These are phyloP conservation scores for Drosophila lacteicornis DNA, from an alignment of 1,140 invertebrate species.

Conservation along the genomic window DNA sequence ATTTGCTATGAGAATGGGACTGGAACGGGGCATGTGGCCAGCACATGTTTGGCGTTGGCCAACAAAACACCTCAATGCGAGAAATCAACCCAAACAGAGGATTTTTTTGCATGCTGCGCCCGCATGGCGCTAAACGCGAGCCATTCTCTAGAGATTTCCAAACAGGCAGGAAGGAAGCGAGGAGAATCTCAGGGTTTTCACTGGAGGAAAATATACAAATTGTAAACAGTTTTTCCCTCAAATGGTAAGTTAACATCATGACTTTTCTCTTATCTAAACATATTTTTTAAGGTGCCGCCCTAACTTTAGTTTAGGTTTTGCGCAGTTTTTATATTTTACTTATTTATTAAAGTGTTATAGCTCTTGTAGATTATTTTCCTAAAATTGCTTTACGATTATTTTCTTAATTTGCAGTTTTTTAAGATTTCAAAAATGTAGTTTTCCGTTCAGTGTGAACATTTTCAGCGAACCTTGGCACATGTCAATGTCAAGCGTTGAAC, in stretches of 20 bases:
- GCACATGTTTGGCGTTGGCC: conserved; percentile 58
- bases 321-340: no score
- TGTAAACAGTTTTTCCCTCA: neutral
- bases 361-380: no score
- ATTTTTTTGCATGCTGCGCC: conserved; percentile 64
- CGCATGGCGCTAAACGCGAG: conserved; percentile 71
- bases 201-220: neutral
- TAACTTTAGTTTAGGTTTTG: no score
- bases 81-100: conserved; percentile 43
- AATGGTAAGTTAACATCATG: neutral
- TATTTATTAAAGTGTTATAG: no score
- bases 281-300: no score
- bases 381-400: no score
- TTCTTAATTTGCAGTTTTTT: neutral
- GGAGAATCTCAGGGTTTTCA: neutral
- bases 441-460: neutral
- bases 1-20: conserved; percentile 12
- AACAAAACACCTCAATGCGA: conserved; percentile 63
- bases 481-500: conserved; percentile 78
- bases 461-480: conserved; percentile 61
- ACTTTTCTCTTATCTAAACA: no score
- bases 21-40: conserved; percentile 51
- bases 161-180: neutral
- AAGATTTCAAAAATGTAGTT: neutral
- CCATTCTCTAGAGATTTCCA: conserved; percentile 31